phyloP scores from a whole-genome alignment of 2,888 invertebrate genomes.

The Neuroscelio doddi region DNA sequence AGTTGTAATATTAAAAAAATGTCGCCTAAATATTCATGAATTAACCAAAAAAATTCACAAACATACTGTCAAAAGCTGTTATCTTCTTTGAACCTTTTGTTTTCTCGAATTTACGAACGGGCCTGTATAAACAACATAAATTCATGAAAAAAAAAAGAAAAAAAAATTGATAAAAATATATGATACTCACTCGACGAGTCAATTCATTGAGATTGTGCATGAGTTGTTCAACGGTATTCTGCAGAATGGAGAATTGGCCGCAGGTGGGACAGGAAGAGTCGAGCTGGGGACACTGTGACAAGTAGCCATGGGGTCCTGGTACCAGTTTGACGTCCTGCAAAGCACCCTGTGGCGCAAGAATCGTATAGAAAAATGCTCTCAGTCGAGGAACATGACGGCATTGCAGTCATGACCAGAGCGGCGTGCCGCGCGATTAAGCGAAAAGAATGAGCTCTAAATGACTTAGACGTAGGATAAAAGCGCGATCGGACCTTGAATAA shows the following conservation, averaged over 20 bases:
- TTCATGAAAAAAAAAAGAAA: background rate
- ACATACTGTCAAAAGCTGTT: too few relatives aligned
- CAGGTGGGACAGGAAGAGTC: conserved; percentile 93
- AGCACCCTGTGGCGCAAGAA: conserved; percentile 79
- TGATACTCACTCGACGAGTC: conserved; percentile 83
- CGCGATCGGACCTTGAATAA: conserved; percentile 82
- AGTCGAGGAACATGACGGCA: conserved; percentile 37
- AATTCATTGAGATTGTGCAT: conserved; percentile 87
- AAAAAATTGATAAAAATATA: background rate
- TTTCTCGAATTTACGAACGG: too few relatives aligned
- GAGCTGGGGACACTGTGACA: conserved; percentile 88
- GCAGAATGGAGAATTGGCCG: conserved; percentile 89
- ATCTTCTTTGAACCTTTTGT: too few relatives aligned
- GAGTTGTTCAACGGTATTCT: conserved; percentile 86
- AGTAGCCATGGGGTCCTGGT: conserved; percentile 88
- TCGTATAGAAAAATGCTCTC: conserved; percentile 41
- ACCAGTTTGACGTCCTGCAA: conserved; percentile 91
- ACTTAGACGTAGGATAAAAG: conserved; percentile 35
- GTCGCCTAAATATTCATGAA: too few relatives aligned
- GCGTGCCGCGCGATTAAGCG: conserved; percentile 33
- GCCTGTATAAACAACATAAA: too few relatives aligned
- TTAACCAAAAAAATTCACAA: too few relatives aligned
- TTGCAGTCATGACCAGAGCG: conserved; percentile 33
- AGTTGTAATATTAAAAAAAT: too few relatives aligned
- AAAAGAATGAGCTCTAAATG: conserved; percentile 34